Conservation (phyloP, 2,797 vertebrate genomes). For the Gobio occitaniae region DNA sequence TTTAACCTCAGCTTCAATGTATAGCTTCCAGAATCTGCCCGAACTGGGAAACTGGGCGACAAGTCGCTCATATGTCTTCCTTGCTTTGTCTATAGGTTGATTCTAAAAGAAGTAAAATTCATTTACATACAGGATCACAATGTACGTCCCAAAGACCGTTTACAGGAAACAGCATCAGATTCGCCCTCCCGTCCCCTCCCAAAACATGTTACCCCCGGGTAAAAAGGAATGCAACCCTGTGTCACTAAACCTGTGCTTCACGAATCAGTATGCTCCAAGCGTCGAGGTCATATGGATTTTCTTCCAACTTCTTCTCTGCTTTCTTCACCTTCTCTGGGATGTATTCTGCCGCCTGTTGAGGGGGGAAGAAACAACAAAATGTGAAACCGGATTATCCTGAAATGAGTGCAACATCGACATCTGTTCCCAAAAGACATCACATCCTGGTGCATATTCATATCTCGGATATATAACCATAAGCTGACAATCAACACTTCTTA, state of each 20-base stretch:
- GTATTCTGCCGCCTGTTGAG: slow-evolving; percentile 88
- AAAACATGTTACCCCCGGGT: slow-evolving; percentile 79
- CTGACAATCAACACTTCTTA: neutral
- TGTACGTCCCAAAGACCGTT: slow-evolving; percentile 20
- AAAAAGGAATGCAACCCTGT: slow-evolving; percentile 98
- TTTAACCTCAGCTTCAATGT: slow-evolving; percentile 99
- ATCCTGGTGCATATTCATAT: neutral
- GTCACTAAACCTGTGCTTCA: slow-evolving; percentile 99
- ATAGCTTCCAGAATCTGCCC: slow-evolving; percentile 99
- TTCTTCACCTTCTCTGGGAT: slow-evolving; percentile 99
- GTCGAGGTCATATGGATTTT: slow-evolving; percentile 99
- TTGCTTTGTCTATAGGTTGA: slow-evolving; percentile 99
- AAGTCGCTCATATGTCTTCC: slow-evolving; percentile 99
- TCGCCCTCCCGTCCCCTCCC: slow-evolving; percentile 59
- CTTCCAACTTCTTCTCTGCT: slow-evolving; percentile 99
- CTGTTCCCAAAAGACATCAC: neutral
- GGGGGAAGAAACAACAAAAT: neutral
- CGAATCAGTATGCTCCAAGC: slow-evolving; percentile 99
- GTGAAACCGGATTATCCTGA: neutral
- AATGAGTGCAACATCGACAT: neutral
- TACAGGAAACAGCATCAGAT: slow-evolving; percentile 65
- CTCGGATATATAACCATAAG: neutral
- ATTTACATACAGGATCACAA: slow-evolving; percentile 82
- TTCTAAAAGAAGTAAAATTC: slow-evolving; percentile 96
- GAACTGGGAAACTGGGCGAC: slow-evolving; percentile 99